Base-by-base conservation (phyloP, 2,888 invertebrate species). In the Lycia hirtaria region DNA sequence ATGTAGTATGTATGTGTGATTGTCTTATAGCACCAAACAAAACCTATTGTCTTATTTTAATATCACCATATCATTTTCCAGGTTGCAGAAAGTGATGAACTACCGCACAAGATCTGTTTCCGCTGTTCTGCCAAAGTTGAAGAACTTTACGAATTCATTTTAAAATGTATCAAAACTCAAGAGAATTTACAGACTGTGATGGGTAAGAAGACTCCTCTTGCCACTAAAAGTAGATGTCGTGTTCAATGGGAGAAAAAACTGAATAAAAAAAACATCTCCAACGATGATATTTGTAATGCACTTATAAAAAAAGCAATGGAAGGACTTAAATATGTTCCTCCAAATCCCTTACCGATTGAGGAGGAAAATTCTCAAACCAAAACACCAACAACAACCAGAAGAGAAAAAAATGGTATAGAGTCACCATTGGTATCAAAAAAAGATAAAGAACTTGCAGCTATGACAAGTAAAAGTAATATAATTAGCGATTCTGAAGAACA, bases 71-170 rank as follows among this genome's bases (percentile, higher is more conserved):
- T n/a, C n/a, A n/a, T n/a, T n/a, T 89, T 87, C 32, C 80, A 92
- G 92, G 75, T 92, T 62, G 75, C 81, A 19, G 92, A 92, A 74
- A 85, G 87, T 76, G 92, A 92, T 76, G 87, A 88, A 32, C 74
- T 92, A 1, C 92, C 92, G n/a, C 90, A 92, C 65, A 92, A 89
- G 80, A 90, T 92, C 54, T 92, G 92, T 68, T 92, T 90, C 63
- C 78, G 92, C 12, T 92, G 92, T 62, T 92, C 92, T 52, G 92
- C 92, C 10, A 92, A 92, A 67, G 78, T 92, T 20, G 89, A 92
- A 67, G 92, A 92, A 64, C 75, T 92, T 3, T 71, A 88, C 73
- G 92, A 92, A 67, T 92, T 92, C 72, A 78, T 89, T 40, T 83
- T 91, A 38, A 92, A 83, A 71, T 92, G 92, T 80, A 74, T 86